A percentile compares a stretch with the other conserved stretches of the same genome.
phyloP scores from a whole-genome alignment of 2,888 invertebrate genomes.

The Camponotus fellah region DNA sequence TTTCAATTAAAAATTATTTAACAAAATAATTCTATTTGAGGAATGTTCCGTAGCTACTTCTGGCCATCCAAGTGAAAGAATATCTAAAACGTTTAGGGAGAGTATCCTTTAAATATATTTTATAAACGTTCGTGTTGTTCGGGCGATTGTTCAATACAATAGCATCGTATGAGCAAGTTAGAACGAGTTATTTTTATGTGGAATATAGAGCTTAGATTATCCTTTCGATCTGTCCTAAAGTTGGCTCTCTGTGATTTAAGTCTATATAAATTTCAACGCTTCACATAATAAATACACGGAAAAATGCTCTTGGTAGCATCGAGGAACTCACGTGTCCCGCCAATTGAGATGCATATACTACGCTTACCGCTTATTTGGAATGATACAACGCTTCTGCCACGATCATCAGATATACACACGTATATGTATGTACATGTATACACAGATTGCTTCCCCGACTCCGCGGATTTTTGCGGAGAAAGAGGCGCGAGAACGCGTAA shows the following conservation, averaged over 20 bases:
- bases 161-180: constrained; percentile 29
- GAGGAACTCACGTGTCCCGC: neutral
- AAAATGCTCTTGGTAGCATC: neutral
- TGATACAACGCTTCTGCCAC: constrained; percentile 14
- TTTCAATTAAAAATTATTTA: neutral
- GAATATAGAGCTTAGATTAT: constrained; percentile 16
- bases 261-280: constrained; percentile 50
- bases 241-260: constrained; percentile 8
- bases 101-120: neutral
- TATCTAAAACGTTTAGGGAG: neutral
- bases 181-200: neutral
- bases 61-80: neutral
- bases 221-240: constrained; percentile 8
- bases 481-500: constrained; percentile 50
- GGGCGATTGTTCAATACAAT: constrained; percentile 12
- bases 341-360: neutral
- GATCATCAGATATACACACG: constrained; percentile 49
- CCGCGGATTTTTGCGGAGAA: constrained; percentile 53
- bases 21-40: neutral
- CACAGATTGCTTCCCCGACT: constrained; percentile 56
- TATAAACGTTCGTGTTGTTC: neutral
- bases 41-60: constrained; percentile 14
- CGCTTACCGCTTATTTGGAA: constrained; percentile 36
- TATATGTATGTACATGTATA: constrained; percentile 63
- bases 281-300: constrained; percentile 34